Evolutionary conservation across 2,888 invertebrate genomes (phyloP).

Genomic region (Oscheius sp.): DNA sequence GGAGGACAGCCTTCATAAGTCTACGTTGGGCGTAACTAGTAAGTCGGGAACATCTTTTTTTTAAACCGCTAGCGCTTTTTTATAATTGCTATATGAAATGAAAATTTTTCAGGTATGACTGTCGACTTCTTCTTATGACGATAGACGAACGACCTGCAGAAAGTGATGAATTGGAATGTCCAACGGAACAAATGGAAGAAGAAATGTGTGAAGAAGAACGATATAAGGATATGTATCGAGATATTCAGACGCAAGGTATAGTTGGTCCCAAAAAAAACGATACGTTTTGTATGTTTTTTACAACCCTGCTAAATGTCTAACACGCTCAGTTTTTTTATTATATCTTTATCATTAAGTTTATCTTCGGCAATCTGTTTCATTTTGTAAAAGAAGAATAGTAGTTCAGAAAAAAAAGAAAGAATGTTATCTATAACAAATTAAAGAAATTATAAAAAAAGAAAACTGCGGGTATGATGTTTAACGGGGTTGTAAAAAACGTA

Average conservation of each 20-base stretch:
- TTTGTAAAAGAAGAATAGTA: too few relatives aligned
- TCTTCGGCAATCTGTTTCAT: too few relatives aligned
- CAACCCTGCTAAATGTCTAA: too few relatives aligned
- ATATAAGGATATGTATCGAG: conserved; percentile 86
- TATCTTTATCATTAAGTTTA: too few relatives aligned
- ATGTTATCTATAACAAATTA: too few relatives aligned
- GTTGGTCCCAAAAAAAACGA: too few relatives aligned
- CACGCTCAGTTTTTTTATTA: background rate
- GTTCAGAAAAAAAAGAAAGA: too few relatives aligned
- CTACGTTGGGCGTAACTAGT: background rate
- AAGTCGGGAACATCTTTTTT: conserved; percentile 5
- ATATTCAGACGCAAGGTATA: conserved; percentile 78
- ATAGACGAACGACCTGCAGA: conserved; percentile 72
- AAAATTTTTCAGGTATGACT: conserved; percentile 65
- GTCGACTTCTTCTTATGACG: conserved; percentile 60
- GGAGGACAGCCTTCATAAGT: background rate
- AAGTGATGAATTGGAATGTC: conserved; percentile 73
- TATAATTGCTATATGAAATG: background rate
- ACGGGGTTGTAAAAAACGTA: too few relatives aligned
- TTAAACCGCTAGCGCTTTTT: background rate
- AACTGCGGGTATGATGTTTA: too few relatives aligned
- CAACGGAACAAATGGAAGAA: conserved; percentile 79
- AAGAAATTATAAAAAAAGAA: too few relatives aligned
- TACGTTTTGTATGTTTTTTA: too few relatives aligned
- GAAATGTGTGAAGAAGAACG: conserved; percentile 93